These are phyloP conservation scores for Pavo muticus DNA, from an alignment of 2,113 vertebrate genomes.

Conservation along the genomic window DNA sequence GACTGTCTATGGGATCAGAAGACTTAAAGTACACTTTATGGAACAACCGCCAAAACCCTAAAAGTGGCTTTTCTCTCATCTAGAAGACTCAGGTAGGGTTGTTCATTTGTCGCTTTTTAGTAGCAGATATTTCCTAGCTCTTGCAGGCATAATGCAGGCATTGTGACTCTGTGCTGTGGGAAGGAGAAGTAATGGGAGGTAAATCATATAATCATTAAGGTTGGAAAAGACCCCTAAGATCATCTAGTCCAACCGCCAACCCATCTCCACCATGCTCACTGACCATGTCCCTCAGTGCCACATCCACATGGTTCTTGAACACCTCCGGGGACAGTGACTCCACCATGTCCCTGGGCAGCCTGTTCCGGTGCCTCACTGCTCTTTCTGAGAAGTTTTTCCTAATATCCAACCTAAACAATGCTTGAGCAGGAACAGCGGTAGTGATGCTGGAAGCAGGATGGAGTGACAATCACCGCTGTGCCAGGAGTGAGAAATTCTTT, in stretches of 20 bases:
- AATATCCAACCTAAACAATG: too few relatives aligned
- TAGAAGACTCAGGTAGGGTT: background rate
- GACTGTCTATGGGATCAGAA: background rate
- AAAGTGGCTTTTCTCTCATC: background rate
- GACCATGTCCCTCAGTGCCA: too few relatives aligned
- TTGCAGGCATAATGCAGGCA: background rate
- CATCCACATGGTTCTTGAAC: too few relatives aligned
- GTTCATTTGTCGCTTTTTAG: background rate
- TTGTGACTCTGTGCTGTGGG: background rate
- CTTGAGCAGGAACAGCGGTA: background rate
- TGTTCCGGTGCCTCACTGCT: too few relatives aligned
- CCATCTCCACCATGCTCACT: too few relatives aligned
- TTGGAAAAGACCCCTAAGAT: too few relatives aligned
- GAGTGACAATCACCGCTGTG: accelerated
- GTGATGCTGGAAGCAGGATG: background rate
- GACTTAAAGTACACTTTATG: background rate
- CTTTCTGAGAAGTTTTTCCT: too few relatives aligned
- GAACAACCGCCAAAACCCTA: background rate
- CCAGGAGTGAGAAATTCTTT: background rate
- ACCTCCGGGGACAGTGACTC: too few relatives aligned
- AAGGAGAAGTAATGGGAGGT: background rate
- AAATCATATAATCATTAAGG: too few relatives aligned
- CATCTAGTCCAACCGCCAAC: too few relatives aligned
- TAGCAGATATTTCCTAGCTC: background rate
- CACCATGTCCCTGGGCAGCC: too few relatives aligned